phyloP scores from a whole-genome alignment of 2,797 vertebrate genomes.

The Apogon hyalosoma region DNA sequence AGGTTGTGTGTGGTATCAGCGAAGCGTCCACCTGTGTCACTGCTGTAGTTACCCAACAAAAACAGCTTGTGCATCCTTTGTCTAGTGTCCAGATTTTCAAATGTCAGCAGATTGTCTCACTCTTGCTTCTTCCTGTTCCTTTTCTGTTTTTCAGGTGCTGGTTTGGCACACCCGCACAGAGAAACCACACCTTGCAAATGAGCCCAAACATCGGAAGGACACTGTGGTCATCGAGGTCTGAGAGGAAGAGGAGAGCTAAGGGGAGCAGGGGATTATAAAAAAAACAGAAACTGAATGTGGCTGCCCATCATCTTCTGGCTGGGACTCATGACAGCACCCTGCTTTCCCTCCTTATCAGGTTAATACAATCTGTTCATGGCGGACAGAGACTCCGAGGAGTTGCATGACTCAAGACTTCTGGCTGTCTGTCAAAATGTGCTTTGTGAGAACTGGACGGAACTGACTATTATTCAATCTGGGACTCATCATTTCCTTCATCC shows the following conservation, averaged over 20 bases:
- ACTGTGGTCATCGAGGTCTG: conserved; percentile 93
- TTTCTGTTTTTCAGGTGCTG: conserved; percentile 86
- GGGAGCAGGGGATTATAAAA: no score
- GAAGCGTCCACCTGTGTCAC: conserved; percentile 19
- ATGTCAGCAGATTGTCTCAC: conserved; percentile 31
- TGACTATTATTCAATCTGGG: conserved; percentile 33
- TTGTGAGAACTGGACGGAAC: conserved; percentile 24
- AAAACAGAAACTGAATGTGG: conserved; percentile 12
- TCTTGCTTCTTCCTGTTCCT: conserved; percentile 1
- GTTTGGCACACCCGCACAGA: conserved; percentile 99
- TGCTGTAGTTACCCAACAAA: conserved; percentile 9
- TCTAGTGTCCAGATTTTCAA: conserved; percentile 2
- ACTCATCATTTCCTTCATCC: conserved; percentile 34
- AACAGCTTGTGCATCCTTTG: conserved; percentile 17
- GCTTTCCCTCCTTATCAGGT: conserved; percentile 23
- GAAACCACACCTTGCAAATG: conserved; percentile 94
- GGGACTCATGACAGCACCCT: conserved; percentile 18
- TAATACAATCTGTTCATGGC: conserved; percentile 11
- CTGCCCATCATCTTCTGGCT: conserved; percentile 32
- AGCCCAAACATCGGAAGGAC: conserved; percentile 94
- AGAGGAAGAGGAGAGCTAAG: conserved; percentile 29
- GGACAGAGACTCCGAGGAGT: conserved; percentile 53
- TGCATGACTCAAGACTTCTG: conserved; percentile 62
- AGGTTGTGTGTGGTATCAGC: conserved; percentile 5
- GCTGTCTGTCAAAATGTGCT: conserved; percentile 42